Conservation (phyloP, 1,140 invertebrate genomes). For the Eupristina koningsbergeri region DNA sequence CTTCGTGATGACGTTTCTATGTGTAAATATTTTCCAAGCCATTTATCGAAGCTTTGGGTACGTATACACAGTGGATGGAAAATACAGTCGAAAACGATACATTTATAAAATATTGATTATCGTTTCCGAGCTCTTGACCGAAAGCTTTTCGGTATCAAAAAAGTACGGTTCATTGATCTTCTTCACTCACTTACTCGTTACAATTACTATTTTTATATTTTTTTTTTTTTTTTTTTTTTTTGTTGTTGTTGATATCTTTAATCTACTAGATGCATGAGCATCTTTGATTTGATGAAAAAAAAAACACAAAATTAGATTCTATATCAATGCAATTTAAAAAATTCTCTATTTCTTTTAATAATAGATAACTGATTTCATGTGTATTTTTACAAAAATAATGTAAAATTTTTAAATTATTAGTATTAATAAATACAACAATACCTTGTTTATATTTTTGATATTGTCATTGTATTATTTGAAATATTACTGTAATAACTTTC, state of each 20-base stretch:
- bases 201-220: slow-evolving; percentile 11
- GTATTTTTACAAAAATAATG: slow-evolving; percentile 47
- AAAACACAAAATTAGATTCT: slow-evolving; percentile 43
- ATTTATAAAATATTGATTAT: slow-evolving; percentile 51
- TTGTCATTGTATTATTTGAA: slow-evolving; percentile 31
- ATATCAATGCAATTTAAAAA: background rate
- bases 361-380: slow-evolving; percentile 21
- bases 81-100: background rate
- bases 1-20: slow-evolving; percentile 35
- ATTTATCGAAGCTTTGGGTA: slow-evolving; percentile 16
- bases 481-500: slow-evolving; percentile 30
- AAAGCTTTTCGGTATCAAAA: slow-evolving; percentile 31
- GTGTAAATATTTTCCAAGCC: slow-evolving; percentile 42
- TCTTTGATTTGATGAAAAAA: slow-evolving; percentile 19
- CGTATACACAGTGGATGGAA: slow-evolving; percentile 29
- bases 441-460: slow-evolving; percentile 42
- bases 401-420: slow-evolving; percentile 34
- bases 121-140: slow-evolving; percentile 22
- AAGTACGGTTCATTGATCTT: slow-evolving; percentile 4
- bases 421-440: slow-evolving; percentile 14
- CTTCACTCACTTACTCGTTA: slow-evolving; percentile 7
- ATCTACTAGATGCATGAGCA: slow-evolving; percentile 19
- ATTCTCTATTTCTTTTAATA: slow-evolving; percentile 11
- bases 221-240: no score
- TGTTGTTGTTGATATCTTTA: no score